These are phyloP conservation scores for Phyllotis vaccarum DNA, from an alignment of 2,797 vertebrate species.

Conservation along the genomic window DNA sequence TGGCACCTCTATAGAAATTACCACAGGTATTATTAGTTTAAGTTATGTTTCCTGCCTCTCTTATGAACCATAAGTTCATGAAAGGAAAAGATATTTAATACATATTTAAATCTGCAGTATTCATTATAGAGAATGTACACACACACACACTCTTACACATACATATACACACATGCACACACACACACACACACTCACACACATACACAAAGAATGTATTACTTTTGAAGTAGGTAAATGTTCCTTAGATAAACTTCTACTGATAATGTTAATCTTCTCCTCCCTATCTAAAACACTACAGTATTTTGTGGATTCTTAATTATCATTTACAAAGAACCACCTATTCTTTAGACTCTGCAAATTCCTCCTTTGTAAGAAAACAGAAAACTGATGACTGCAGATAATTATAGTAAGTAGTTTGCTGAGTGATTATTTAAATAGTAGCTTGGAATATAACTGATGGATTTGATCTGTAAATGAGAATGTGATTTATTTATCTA, in stretches of 20 bases:
- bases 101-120: background rate
- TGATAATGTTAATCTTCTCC: background rate
- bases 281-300: background rate
- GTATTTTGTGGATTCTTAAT: background rate
- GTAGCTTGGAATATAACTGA: background rate
- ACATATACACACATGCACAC: background rate
- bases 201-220: background rate
- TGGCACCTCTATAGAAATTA: background rate
- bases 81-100: background rate
- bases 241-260: background rate
- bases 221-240: background rate
- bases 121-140: background rate
- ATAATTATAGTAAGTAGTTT: background rate
- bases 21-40: background rate
- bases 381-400: background rate
- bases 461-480: background rate
- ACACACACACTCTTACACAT: background rate
- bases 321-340: background rate
- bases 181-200: background rate
- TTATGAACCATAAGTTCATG: background rate
- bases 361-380: background rate
- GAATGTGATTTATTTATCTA: background rate
- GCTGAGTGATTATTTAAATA: slow-evolving; percentile 49
- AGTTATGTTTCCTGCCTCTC: background rate
- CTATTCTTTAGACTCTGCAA: background rate